Conservation (phyloP, 1,140 invertebrate genomes). For the Drosophila obscura region DNA sequence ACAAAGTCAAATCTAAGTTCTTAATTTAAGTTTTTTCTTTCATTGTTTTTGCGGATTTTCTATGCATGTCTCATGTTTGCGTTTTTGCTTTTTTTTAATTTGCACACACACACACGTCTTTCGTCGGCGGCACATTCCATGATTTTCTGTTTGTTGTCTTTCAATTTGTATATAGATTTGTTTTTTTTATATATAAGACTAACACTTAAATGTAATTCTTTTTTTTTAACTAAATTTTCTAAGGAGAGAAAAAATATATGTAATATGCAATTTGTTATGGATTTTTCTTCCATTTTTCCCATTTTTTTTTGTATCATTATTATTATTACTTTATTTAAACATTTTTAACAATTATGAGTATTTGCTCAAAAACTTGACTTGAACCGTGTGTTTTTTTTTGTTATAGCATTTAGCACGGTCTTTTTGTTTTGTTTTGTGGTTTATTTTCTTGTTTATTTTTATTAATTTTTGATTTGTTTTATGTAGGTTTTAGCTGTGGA, state of each 20-base stretch:
- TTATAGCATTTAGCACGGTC: slow-evolving; percentile 30
- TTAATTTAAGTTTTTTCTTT: slow-evolving; percentile 59
- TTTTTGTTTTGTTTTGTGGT: slow-evolving; percentile 28
- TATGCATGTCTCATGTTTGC: slow-evolving; percentile 27
- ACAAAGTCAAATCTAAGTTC: slow-evolving; percentile 71
- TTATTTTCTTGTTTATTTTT: slow-evolving; percentile 45
- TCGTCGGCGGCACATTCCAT: slow-evolving; percentile 30
- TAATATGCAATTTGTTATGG: slow-evolving; percentile 53
- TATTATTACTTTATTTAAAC: slow-evolving; percentile 62
- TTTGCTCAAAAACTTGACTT: slow-evolving; percentile 76
- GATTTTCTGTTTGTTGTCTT: slow-evolving; percentile 52
- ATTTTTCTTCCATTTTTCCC: slow-evolving; percentile 43
- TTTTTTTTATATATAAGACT: slow-evolving; percentile 77
- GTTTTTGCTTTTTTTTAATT: slow-evolving; percentile 31
- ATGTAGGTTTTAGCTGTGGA: slow-evolving; percentile 32
- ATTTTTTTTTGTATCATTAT: slow-evolving; percentile 32
- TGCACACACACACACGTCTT: slow-evolving; percentile 23
- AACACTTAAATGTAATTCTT: slow-evolving; percentile 78
- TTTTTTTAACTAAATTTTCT: slow-evolving; percentile 79
- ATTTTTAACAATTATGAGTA: slow-evolving; percentile 80
- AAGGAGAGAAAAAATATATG: slow-evolving; percentile 78
- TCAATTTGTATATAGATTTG: slow-evolving; percentile 44
- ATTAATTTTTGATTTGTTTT: slow-evolving; percentile 72
- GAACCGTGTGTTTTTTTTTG: slow-evolving; percentile 42
- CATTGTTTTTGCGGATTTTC: slow-evolving; percentile 30